A percentile compares a stretch with the other conserved stretches of the same genome.
Conservation (phyloP, 2,888 invertebrate genomes). For the Nemotelus nigrinus region DNA sequence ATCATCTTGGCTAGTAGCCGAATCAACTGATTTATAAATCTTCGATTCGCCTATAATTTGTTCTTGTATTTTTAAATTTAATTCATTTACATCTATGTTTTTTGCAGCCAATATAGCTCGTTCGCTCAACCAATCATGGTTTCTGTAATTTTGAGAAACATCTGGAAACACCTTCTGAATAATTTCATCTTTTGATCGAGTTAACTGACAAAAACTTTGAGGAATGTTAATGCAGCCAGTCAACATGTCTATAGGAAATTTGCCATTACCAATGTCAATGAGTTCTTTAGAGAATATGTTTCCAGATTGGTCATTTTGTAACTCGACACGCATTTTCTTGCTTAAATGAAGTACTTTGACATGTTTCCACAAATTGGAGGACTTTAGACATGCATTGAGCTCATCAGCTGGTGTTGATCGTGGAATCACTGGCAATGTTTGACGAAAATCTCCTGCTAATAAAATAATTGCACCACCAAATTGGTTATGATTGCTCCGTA, state of each 20-base stretch:
- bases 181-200: constrained; percentile 53
- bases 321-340: constrained; percentile 47
- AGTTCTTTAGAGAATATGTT: constrained; percentile 47
- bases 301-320: constrained; percentile 49
- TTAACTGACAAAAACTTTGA: too few species aligned
- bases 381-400: constrained; percentile 51
- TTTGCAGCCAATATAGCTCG: too few species aligned
- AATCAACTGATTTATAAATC: too few species aligned
- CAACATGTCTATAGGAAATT: constrained; percentile 23
- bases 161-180: constrained; percentile 55
- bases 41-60: too few species aligned
- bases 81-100: too few species aligned
- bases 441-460: constrained; percentile 45
- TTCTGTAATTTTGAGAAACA: too few species aligned
- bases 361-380: constrained; percentile 47
- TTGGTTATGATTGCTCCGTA: too few species aligned
- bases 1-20: too few species aligned
- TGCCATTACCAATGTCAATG: constrained; percentile 47
- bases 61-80: too few species aligned
- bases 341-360: constrained; percentile 41
- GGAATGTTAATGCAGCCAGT: constrained; percentile 47
- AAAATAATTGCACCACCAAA: constrained; percentile 52
- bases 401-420: constrained; percentile 53
- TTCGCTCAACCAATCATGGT: too few species aligned
- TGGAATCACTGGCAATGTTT: constrained; percentile 54